These are phyloP conservation scores for Aphidius ervi DNA, from an alignment of 1,140 invertebrate species.

Conservation along the genomic window DNA sequence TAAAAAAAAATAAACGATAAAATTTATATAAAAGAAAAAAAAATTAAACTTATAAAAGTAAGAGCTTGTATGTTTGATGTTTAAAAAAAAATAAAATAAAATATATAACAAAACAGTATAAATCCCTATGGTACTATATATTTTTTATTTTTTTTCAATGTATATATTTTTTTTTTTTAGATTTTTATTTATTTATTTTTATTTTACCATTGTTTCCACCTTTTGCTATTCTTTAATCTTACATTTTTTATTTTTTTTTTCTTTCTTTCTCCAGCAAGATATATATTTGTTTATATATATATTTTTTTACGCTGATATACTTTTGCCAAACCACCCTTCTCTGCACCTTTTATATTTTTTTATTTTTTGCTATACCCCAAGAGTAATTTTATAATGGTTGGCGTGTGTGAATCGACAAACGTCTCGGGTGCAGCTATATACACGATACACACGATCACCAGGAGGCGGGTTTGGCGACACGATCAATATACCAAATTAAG, in stretches of 20 bases:
- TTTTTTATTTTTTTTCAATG: too few relatives aligned
- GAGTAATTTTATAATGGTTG: slow-evolving; percentile 31
- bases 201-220: too few relatives aligned
- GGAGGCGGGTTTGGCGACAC: slow-evolving; percentile 17
- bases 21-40: too few relatives aligned
- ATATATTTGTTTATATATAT: neutral
- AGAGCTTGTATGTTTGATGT: too few relatives aligned
- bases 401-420: slow-evolving; percentile 26
- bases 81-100: too few relatives aligned
- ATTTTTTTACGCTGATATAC: neutral
- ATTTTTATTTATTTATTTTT: too few relatives aligned
- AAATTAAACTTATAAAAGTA: too few relatives aligned
- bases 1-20: too few relatives aligned
- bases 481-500: slow-evolving; percentile 41
- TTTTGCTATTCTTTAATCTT: too few relatives aligned
- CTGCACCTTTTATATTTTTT: neutral
- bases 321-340: neutral
- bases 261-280: neutral
- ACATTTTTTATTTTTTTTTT: slow-evolving; percentile 1
- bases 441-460: slow-evolving; percentile 29
- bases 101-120: too few relatives aligned
- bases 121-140: too few relatives aligned
- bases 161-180: too few relatives aligned
- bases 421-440: slow-evolving; percentile 21
- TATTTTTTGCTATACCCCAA: neutral